Conservation (phyloP, 2,797 vertebrate species). For the Spea hammondii region DNA sequence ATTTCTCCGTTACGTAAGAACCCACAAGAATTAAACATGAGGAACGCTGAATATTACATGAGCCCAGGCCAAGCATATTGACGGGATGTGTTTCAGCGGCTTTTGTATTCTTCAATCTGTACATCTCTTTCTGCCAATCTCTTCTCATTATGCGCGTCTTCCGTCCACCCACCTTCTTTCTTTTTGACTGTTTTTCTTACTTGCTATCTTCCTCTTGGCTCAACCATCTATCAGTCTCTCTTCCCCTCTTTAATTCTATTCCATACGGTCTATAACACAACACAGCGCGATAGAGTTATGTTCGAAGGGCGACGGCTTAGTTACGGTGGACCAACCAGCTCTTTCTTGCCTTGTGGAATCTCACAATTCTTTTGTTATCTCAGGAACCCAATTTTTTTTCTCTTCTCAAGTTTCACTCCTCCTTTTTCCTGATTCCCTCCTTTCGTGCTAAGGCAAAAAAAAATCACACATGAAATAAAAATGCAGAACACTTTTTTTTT, state of each 20-base stretch:
- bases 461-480: too few relatives aligned
- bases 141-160: not conserved
- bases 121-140: not conserved
- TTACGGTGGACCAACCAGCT: too few relatives aligned
- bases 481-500: too few relatives aligned
- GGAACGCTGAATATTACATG: slow-evolving; percentile 42
- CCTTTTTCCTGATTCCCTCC: too few relatives aligned
- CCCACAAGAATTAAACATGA: slow-evolving; percentile 57
- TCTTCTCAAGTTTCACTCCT: too few relatives aligned
- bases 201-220: not conserved
- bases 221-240: not conserved
- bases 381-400: too few relatives aligned
- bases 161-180: not conserved
- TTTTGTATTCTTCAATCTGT: slow-evolving; percentile 25
- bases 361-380: too few relatives aligned
- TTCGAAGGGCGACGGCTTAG: too few relatives aligned
- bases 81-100: slow-evolving; percentile 49
- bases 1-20: slow-evolving; percentile 56
- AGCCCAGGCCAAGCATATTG: slow-evolving; percentile 54
- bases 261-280: too few relatives aligned
- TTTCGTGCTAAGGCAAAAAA: too few relatives aligned
- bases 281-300: too few relatives aligned
- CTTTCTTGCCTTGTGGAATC: too few relatives aligned
- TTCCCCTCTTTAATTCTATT: not conserved
- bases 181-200: not conserved